Evolutionary conservation across 1,140 invertebrate species (phyloP).

Genomic region (Platyscapa corneri): DNA sequence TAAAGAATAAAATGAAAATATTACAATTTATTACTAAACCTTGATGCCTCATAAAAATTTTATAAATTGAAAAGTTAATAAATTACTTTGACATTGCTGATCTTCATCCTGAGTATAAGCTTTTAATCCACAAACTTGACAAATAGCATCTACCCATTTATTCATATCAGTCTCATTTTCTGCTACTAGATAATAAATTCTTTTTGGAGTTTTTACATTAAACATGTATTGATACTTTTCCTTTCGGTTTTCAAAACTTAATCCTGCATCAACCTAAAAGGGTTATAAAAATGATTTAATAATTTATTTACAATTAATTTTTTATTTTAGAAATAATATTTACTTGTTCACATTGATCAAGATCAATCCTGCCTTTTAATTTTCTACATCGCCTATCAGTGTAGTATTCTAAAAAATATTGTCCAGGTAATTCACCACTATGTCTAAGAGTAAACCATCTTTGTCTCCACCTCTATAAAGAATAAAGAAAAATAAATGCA

Average conservation of each 20-base stretch:
- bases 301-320: background rate
- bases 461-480: conserved; percentile 90
- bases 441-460: conserved; percentile 94
- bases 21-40: background rate
- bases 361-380: conserved; percentile 92
- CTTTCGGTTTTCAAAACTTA: conserved; percentile 86
- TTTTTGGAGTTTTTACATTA: conserved; percentile 89
- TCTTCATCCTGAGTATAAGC: conserved; percentile 84
- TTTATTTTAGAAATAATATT: conserved; percentile 13
- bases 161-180: conserved; percentile 94
- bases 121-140: conserved; percentile 92
- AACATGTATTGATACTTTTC: conserved; percentile 91
- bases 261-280: conserved; percentile 86
- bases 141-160: conserved; percentile 95
- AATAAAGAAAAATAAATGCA: background rate
- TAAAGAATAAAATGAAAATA: conserved; percentile 52
- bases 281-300: background rate
- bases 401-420: conserved; percentile 95
- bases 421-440: conserved; percentile 91
- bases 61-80: background rate
- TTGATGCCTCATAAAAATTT: background rate
- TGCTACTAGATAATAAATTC: conserved; percentile 93
- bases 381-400: conserved; percentile 89
- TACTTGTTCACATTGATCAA: conserved; percentile 97
- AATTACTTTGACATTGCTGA: conserved; percentile 70